Conservation (phyloP, 2,888 invertebrate genomes). For the Eupsilia transversa region DNA sequence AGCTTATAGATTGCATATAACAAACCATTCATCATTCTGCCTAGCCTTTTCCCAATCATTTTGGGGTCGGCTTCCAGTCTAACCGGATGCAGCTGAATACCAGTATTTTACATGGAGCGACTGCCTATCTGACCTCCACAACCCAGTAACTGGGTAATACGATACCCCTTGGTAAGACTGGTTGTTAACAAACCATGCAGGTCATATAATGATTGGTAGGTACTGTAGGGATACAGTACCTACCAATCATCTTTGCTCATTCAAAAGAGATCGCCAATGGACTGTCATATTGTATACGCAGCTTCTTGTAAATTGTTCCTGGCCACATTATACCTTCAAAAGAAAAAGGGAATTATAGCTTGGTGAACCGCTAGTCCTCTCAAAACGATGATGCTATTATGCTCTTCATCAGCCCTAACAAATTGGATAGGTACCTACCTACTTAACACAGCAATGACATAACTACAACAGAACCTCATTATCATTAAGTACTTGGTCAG, state of each 20-base stretch:
- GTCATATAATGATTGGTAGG: too few relatives aligned
- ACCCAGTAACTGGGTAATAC: too few relatives aligned
- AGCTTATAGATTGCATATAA: too few relatives aligned
- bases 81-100: too few relatives aligned
- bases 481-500: background rate
- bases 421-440: background rate
- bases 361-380: background rate
- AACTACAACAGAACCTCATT: background rate
- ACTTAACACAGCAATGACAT: constrained; percentile 1
- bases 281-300: background rate
- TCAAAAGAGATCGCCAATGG: background rate
- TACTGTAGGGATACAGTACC: too few relatives aligned
- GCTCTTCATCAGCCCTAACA: background rate
- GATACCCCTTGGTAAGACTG: too few relatives aligned
- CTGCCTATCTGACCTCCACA: too few relatives aligned
- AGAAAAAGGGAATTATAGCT: background rate
- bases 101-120: too few relatives aligned
- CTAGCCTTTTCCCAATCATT: too few relatives aligned
- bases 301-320: background rate
- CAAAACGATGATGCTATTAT: background rate
- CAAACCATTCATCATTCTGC: too few relatives aligned
- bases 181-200: too few relatives aligned
- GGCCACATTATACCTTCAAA: background rate
- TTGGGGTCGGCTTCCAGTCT: too few relatives aligned
- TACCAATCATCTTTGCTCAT: background rate